Conservation (phyloP, 2,888 invertebrate species). For the Mechanitis messenoides region DNA sequence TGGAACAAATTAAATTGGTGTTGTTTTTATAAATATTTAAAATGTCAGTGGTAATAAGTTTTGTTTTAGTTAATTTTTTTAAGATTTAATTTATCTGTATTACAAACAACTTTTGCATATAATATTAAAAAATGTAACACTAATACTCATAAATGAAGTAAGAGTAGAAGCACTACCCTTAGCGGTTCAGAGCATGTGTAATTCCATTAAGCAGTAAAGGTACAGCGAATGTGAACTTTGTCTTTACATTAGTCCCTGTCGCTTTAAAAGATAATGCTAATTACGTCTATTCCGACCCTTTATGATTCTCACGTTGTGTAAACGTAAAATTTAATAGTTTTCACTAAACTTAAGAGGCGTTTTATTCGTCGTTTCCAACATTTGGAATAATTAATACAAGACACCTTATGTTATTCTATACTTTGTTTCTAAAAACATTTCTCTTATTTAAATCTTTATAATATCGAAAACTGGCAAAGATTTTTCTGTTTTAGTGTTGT, state of each 20-base stretch:
- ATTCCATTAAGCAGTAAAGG: conserved; percentile 12
- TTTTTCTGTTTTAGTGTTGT: no score
- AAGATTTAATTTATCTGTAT: no score
- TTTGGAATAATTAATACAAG: not conserved
- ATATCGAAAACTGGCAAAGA: no score
- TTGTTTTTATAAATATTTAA: conserved; percentile 21
- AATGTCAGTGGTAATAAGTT: conserved; percentile 12
- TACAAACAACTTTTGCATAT: no score
- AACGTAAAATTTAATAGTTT: conserved; percentile 30
- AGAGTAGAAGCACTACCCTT: not conserved
- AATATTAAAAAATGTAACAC: no score
- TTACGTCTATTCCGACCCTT: conserved; percentile 28
- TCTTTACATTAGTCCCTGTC: conserved; percentile 19
- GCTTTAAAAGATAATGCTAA: conserved; percentile 33
- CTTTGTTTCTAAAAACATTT: no score
- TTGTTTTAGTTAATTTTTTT: conserved; percentile 5
- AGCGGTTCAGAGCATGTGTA: conserved; percentile 10
- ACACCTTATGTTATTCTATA: not conserved
- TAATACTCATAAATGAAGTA: not conserved
- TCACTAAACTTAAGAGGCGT: conserved; percentile 16
- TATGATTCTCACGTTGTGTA: conserved; percentile 23
- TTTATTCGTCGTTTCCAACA: conserved; percentile 11
- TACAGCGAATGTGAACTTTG: conserved; percentile 16
- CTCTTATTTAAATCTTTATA: no score
- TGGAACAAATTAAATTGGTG: conserved; percentile 26